Percentiles rank a stretch among this genome's conserved stretches.
Conservation (phyloP, 2,113 vertebrate species). For the Bubo bubo region DNA sequence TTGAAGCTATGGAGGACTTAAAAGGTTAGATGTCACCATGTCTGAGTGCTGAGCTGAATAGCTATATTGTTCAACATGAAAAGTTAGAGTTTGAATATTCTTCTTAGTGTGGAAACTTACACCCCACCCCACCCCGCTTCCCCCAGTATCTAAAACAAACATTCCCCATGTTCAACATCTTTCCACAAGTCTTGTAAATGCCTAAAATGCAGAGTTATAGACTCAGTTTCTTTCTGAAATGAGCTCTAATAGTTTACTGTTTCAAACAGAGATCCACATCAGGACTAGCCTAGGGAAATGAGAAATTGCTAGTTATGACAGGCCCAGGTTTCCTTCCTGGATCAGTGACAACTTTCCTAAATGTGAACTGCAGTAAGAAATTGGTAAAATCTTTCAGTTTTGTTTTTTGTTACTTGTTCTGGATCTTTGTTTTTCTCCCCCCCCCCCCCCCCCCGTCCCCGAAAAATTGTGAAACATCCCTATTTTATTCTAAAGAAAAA, state of each 20-base stretch:
- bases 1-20: background rate
- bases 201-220: background rate
- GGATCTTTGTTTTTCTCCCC: background rate
- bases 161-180: background rate
- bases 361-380: background rate
- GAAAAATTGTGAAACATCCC: background rate
- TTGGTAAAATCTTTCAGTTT: background rate
- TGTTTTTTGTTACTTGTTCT: background rate
- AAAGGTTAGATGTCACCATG: background rate
- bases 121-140: too few relatives aligned
- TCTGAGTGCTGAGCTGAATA: background rate
- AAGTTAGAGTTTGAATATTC: background rate
- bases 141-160: background rate
- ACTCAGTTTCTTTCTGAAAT: background rate
- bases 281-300: background rate
- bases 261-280: background rate
- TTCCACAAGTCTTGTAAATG: background rate
- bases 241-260: background rate
- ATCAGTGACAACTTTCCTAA: background rate
- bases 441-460: accelerated
- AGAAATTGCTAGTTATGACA: background rate
- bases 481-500: background rate
- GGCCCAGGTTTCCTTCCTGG: background rate
- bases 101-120: background rate
- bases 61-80: background rate